Percentiles rank a stretch among this genome's conserved stretches.
These are phyloP conservation scores for human DNA, from an alignment of 2,113 vertebrate species.

Conservation along the genomic window DNA sequence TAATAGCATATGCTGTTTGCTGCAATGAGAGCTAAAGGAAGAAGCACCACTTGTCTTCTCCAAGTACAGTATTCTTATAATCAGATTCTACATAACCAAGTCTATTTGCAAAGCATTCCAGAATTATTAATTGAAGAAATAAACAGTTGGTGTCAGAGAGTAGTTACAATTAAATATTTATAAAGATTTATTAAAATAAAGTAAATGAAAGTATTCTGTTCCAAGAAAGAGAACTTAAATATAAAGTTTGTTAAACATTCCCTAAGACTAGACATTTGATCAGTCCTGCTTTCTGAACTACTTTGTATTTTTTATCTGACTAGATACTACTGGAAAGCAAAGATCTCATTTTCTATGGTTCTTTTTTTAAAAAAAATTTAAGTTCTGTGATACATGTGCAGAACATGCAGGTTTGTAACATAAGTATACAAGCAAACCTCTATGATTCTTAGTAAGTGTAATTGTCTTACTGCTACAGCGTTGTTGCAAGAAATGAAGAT, in stretches of 20 bases:
- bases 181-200: not conserved
- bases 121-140: conserved; percentile 22
- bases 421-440: no score
- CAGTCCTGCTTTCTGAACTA: not conserved
- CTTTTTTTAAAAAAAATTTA: not conserved
- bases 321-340: not conserved
- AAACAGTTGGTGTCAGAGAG: not conserved
- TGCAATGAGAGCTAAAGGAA: not conserved
- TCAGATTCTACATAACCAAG: not conserved
- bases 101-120: not conserved
- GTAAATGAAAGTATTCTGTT: not conserved
- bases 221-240: not conserved
- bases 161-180: not conserved
- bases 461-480: not conserved
- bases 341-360: not conserved
- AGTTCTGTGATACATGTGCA: no score
- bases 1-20: not conserved
- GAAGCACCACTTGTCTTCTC: not conserved
- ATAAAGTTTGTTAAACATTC: not conserved
- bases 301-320: not conserved
- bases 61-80: not conserved
- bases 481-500: not conserved
- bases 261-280: not conserved
- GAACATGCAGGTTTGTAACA: no score
- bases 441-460: no score